Evolutionary conservation across 2,888 invertebrate species (phyloP).

Genomic region (Brenthis hecate): DNA sequence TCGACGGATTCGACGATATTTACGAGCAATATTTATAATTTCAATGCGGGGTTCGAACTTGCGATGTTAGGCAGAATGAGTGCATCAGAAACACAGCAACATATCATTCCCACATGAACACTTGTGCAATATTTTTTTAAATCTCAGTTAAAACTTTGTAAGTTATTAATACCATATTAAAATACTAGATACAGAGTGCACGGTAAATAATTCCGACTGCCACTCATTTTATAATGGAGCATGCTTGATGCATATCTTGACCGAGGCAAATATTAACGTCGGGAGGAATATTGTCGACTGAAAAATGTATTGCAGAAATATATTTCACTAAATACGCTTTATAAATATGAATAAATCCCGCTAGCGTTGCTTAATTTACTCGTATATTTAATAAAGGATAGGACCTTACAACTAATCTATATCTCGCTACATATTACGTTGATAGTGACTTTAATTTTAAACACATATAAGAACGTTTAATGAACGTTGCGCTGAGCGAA

Average conservation of each 20-base stretch:
- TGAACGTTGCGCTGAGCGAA: background rate
- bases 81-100: background rate
- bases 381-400: no score
- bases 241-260: slow-evolving; percentile 24
- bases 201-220: slow-evolving; percentile 22
- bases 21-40: no score
- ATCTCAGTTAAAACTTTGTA: background rate
- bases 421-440: no score
- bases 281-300: slow-evolving; percentile 14
- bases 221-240: slow-evolving; percentile 21
- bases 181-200: slow-evolving; percentile 22
- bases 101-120: background rate
- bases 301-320: slow-evolving; percentile 16
- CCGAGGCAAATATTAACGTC: slow-evolving; percentile 25
- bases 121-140: background rate
- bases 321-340: no score
- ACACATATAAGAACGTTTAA: no score
- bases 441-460: no score
- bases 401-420: no score
- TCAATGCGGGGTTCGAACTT: no score
- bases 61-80: no score
- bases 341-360: no score
- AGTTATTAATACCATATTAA: slow-evolving; percentile 18
- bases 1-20: no score
- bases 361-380: no score